phyloP scores from a whole-genome alignment of 2,113 vertebrate species.

The Chunga burmeisteri region DNA sequence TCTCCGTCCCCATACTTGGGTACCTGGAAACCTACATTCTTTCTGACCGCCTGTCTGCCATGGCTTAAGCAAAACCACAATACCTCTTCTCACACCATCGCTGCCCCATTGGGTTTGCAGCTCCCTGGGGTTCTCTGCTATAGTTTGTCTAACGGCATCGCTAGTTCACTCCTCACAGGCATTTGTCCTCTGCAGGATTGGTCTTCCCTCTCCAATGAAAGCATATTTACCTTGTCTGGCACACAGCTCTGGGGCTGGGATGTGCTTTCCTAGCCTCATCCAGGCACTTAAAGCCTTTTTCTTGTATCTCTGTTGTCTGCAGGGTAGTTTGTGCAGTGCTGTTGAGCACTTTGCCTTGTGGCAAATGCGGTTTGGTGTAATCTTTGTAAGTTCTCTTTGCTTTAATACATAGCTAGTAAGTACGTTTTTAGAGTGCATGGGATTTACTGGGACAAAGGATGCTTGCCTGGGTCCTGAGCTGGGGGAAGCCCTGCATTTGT shows the following conservation, averaged over 20 bases:
- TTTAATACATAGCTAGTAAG: not conserved
- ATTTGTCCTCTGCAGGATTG: rapidly evolving
- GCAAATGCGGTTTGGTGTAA: not conserved
- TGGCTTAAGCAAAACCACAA: no score
- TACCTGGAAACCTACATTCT: no score
- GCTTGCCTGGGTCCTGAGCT: not conserved
- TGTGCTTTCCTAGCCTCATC: not conserved
- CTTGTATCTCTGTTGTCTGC: not conserved
- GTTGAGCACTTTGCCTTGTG: not conserved
- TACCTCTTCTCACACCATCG: no score
- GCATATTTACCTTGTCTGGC: not conserved
- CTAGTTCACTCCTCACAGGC: not conserved
- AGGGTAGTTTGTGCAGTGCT: not conserved
- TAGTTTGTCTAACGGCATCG: not conserved
- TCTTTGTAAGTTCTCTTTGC: not conserved
- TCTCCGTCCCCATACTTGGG: no score
- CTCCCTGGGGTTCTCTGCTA: not conserved
- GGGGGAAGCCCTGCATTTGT: not conserved
- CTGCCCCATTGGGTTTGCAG: not conserved
- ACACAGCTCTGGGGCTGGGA: not conserved
- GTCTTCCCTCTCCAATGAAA: not conserved
- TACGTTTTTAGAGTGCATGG: not conserved
- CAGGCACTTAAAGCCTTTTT: not conserved
- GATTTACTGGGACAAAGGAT: not conserved
- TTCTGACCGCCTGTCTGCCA: no score